Evolutionary conservation across 2,797 vertebrate genomes (phyloP).

Genomic region (Ctenosaura bakeri): DNA sequence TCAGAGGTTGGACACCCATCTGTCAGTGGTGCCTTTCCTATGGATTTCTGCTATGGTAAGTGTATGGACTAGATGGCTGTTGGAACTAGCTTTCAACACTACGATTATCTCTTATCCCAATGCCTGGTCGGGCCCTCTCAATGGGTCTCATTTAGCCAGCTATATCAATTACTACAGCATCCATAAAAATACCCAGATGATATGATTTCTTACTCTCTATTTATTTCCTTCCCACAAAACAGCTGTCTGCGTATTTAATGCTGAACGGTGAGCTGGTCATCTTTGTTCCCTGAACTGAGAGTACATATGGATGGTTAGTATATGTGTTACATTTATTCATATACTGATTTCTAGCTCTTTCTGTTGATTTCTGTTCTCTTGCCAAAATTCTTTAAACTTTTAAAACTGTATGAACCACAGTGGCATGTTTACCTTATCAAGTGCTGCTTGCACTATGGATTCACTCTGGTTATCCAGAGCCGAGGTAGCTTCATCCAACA

Average conservation of each 20-base stretch:
- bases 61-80: too few relatives aligned
- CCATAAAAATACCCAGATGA: not conserved
- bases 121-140: not conserved
- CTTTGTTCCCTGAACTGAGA: not conserved
- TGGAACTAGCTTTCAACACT: too few relatives aligned
- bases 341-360: not conserved
- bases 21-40: too few relatives aligned
- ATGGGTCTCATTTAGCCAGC: too few relatives aligned
- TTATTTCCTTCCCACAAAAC: not conserved
- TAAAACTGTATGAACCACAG: not conserved
- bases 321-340: not conserved
- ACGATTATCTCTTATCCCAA: not conserved
- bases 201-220: not conserved
- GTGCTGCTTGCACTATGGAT: constrained; percentile 51
- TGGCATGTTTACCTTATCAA: constrained; percentile 66
- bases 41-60: too few relatives aligned
- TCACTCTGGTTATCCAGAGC: constrained; percentile 66
- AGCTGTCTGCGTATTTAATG: not conserved
- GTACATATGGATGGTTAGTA: too few relatives aligned
- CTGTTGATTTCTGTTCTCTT: not conserved
- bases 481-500: constrained; percentile 66
- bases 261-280: not conserved
- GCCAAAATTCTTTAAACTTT: not conserved
- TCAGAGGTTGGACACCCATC: too few relatives aligned
- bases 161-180: not conserved